phyloP scores from a whole-genome alignment of 2,888 invertebrate genomes.

The Parelbella ahira region DNA sequence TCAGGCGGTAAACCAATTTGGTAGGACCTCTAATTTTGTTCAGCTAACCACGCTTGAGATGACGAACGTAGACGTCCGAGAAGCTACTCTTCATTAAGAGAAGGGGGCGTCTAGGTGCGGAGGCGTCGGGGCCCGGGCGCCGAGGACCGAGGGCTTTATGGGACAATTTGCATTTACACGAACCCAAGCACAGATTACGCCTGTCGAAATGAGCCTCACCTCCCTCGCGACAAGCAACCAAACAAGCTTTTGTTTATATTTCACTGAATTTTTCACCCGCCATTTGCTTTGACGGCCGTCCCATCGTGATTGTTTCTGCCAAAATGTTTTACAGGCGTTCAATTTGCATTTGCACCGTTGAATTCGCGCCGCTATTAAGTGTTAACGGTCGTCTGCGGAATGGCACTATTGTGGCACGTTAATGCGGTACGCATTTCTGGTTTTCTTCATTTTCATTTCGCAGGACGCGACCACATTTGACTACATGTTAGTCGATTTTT shows the following conservation, averaged over 20 bases:
- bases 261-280: conserved; percentile 68
- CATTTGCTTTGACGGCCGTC: conserved; percentile 71
- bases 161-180: conserved; percentile 81
- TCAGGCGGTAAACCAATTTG: conserved; percentile 56
- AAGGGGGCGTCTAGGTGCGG: conserved; percentile 40
- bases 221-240: conserved; percentile 53
- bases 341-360: conserved; percentile 50
- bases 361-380: conserved; percentile 33
- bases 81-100: conserved; percentile 74
- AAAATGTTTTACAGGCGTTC: conserved; percentile 56
- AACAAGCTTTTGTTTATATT: conserved; percentile 76
- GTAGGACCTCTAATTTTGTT: conserved; percentile 62
- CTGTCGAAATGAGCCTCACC: conserved; percentile 67
- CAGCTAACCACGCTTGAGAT: conserved; percentile 67
- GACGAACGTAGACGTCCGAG: conserved; percentile 66
- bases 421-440: conserved; percentile 3
- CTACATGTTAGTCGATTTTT: too few species aligned
- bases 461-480: too few species aligned
- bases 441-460: conserved; percentile 4
- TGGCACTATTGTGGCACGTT: conserved; percentile 9
- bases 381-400: conserved; percentile 12
- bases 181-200: conserved; percentile 75
- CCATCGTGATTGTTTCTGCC: conserved; percentile 43
- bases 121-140: conserved; percentile 40
- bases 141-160: conserved; percentile 68